Evolutionary conservation across 2,797 vertebrate genomes (phyloP).

Genomic region (Acrocephalus scirpaceus): DNA sequence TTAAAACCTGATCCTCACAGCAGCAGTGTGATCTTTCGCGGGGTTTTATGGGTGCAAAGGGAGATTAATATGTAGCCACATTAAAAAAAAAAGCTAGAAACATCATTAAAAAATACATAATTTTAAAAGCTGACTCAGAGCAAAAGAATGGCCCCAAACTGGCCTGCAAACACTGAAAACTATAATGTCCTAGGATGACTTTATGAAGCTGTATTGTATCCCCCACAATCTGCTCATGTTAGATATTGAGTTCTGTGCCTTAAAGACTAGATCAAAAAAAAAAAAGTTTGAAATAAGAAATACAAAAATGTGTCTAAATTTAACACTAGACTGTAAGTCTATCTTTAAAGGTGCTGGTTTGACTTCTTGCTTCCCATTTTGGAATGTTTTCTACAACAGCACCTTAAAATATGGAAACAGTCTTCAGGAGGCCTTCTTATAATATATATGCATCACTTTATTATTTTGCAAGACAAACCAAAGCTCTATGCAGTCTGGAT

Average conservation of each 20-base stretch:
- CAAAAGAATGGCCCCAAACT: background rate
- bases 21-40: fast-evolving
- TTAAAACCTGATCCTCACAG: background rate
- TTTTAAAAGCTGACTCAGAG: background rate
- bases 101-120: background rate
- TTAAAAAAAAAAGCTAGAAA: background rate
- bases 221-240: background rate
- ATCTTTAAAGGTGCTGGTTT: background rate
- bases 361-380: background rate
- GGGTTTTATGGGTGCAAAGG: background rate
- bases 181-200: background rate
- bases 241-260: background rate
- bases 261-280: background rate
- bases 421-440: background rate
- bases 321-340: background rate
- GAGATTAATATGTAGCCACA: background rate
- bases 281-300: background rate
- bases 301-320: background rate
- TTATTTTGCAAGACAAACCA: background rate
- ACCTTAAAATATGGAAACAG: background rate
- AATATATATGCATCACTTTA: background rate
- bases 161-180: background rate
- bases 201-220: background rate
- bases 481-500: background rate
- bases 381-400: background rate